Evolutionary conservation across 1,140 invertebrate genomes (phyloP).

Genomic region (Drusus annulatus): DNA sequence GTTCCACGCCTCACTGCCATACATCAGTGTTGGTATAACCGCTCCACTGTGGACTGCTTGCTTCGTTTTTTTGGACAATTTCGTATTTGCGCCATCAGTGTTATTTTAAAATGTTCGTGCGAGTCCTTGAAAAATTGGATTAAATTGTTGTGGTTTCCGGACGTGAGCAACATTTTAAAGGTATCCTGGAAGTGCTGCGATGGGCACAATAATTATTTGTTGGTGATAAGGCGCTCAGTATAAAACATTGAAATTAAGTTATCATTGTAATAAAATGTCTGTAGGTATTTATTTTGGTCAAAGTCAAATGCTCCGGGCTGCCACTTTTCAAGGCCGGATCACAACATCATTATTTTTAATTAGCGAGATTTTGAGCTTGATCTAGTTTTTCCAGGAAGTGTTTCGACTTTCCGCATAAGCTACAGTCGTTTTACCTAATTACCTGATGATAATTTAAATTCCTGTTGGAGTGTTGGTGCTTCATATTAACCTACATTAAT

Average conservation of each 20-base stretch:
- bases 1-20: too few species aligned
- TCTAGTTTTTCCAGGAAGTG: slow-evolving; percentile 28
- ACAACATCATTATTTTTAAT: slow-evolving; percentile 26
- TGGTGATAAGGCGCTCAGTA: background rate
- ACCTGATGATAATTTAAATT: too few species aligned
- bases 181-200: slow-evolving; percentile 16
- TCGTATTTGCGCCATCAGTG: too few species aligned
- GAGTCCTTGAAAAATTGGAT: slow-evolving; percentile 18
- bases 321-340: background rate
- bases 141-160: background rate
- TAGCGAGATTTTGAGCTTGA: slow-evolving; percentile 20
- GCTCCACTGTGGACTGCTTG: too few species aligned
- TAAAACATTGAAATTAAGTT: background rate
- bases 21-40: too few species aligned
- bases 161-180: background rate
- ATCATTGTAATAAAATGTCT: background rate
- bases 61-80: too few species aligned
- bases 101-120: background rate
- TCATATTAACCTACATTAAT: too few species aligned
- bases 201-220: background rate
- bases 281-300: slow-evolving; percentile 23
- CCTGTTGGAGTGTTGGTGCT: too few species aligned
- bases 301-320: background rate
- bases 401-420: too few species aligned
- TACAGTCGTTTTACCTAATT: too few species aligned